Base-by-base conservation (phyloP, 2,888 invertebrate species). In the Melinopterus prodromus region DNA sequence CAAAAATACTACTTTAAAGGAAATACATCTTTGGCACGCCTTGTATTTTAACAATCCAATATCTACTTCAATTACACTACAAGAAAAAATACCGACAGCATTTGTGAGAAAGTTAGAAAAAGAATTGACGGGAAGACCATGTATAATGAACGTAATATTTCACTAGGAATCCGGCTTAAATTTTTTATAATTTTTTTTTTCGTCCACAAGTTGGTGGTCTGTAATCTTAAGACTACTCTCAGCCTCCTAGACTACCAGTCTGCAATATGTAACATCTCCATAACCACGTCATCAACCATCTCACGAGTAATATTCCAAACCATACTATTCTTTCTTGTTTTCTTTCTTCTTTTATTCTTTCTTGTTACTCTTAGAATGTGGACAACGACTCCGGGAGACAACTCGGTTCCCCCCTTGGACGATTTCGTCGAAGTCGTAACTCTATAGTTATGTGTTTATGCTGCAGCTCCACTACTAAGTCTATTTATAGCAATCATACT, bases 381-480 rank as follows among this genome's bases (percentile, higher is more conserved):
- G 53, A 53, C 53, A 12, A 9, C 53, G 53, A 12, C 53, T 53
- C 53, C 53, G 53, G 53, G 53, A 53, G 53, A 53, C 53, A 53
- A 53, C 53, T 53, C 5, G 53, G 53, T 53, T n/a, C n/a, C 53
- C 12, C 53, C 53, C 53, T 12, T 53, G 9, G 53, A 53, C 53
- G 12, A 53, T 53, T 53, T 53, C 53, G 53, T 53, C 53, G 53
- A 53, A 53, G 53, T 53, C 53, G 53, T 53, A 53, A 53, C 53
- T 53, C 53, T 53, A 53, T 53, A 53, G 53, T 53, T 53, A 53
- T 53, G 53, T 53, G 53, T 53, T 53, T 53, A 53, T 53, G 53
- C 53, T 53, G 53, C 53, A 53, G 53, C 53, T 53, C 53, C 7
- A 53, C 53, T 53, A 53, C 53, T 12, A 53, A 53, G 53, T 53